Evolutionary conservation across 1,140 invertebrate genomes (phyloP).

Genomic region (Lasioglossum albipes): DNA sequence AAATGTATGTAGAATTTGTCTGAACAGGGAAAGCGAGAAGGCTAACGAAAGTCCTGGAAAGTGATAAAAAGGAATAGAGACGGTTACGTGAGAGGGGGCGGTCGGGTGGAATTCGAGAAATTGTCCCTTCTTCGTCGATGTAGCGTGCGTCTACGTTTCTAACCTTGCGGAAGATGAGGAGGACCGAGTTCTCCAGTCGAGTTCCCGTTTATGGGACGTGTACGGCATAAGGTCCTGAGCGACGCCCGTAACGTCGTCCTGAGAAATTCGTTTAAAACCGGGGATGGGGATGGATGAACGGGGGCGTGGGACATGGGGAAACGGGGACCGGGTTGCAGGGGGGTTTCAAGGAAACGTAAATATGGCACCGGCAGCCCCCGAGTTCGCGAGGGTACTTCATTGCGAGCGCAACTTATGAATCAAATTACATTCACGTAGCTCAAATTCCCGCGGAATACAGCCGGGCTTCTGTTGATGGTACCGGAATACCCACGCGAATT

Average conservation of each 20-base stretch:
- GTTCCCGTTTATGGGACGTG: slow-evolving; percentile 44
- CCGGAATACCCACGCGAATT: slow-evolving; percentile 19
- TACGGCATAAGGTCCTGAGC: slow-evolving; percentile 22
- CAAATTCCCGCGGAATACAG: slow-evolving; percentile 31
- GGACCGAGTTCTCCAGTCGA: neutral
- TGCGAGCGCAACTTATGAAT: slow-evolving; percentile 41
- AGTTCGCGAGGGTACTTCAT: slow-evolving; percentile 13
- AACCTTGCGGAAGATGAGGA: neutral
- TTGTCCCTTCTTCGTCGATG: neutral
- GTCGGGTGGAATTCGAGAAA: neutral
- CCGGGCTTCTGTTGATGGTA: slow-evolving; percentile 12
- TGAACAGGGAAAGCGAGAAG: neutral
- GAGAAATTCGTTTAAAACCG: slow-evolving; percentile 46
- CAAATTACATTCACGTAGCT: slow-evolving; percentile 41
- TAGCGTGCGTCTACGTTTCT: neutral
- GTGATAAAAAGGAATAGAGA: neutral
- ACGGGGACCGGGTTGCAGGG: too few relatives aligned
- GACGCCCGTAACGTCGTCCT: slow-evolving; percentile 5
- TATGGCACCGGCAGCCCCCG: slow-evolving; percentile 5
- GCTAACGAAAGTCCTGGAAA: neutral
- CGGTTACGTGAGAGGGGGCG: too few relatives aligned
- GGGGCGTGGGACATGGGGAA: neutral
- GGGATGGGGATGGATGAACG: neutral
- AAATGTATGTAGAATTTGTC: too few relatives aligned
- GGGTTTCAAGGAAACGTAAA: neutral